Conservation (phyloP, 2,888 invertebrate genomes). For the Thyatira batis region DNA sequence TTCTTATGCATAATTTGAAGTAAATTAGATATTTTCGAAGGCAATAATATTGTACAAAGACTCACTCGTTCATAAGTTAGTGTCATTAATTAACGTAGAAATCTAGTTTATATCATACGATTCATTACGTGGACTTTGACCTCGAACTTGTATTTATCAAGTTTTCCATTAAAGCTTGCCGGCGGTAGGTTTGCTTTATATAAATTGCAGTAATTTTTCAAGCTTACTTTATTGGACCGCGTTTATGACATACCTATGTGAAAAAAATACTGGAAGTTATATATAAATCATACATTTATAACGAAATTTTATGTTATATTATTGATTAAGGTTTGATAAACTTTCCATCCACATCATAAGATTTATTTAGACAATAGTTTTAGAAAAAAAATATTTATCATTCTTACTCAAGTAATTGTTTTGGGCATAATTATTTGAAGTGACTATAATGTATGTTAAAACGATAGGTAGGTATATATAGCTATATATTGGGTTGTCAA, state of each 20-base stretch:
- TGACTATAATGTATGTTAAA: conserved; percentile 3
- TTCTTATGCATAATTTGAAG: no score
- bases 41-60: no score
- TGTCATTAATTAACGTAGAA: not conserved
- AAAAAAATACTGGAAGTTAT: no score
- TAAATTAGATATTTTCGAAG: no score
- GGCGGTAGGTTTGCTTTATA: conserved; percentile 24
- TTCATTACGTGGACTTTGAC: conserved; percentile 2
- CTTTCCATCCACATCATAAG: no score
- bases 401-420: not conserved
- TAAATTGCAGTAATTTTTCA: conserved; percentile 39
- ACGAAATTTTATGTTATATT: no score
- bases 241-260: no score
- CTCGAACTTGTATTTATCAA: conserved; percentile 32
- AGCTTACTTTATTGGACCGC: conserved; percentile 10
- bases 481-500: not conserved
- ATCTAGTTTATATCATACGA: not conserved
- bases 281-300: no score
- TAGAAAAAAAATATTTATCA: no score
- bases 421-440: not conserved
- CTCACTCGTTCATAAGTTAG: not conserved
- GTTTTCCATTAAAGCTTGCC: conserved; percentile 32
- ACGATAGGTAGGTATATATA: conserved; percentile 5
- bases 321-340: no score
- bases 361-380: no score